A percentile compares a stretch with the other conserved stretches of the same genome.
Conservation (phyloP, 2,113 vertebrate genomes). For the Antechinus stuartii region DNA sequence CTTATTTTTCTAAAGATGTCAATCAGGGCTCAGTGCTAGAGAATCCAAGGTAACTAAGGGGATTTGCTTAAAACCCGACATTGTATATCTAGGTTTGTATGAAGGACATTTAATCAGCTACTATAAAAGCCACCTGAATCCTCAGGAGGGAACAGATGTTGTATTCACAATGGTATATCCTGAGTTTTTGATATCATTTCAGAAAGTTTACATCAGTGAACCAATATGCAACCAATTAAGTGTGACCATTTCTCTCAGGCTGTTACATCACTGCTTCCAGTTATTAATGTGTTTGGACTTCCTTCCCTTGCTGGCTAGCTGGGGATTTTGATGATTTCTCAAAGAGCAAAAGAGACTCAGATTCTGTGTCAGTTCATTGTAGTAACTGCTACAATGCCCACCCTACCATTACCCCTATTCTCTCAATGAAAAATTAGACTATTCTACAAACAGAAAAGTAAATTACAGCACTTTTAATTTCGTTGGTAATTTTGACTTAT, state of each 20-base stretch:
- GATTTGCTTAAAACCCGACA: background rate
- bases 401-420: background rate
- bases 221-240: accelerated
- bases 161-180: background rate
- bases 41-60: background rate
- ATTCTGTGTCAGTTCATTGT: background rate
- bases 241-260: background rate
- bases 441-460: background rate
- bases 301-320: background rate
- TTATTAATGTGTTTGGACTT: background rate
- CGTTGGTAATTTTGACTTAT: background rate
- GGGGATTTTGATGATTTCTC: background rate
- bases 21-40: background rate
- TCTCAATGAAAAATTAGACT: background rate
- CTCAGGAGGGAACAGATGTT: background rate
- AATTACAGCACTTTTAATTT: background rate
- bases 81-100: background rate
- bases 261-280: accelerated
- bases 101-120: background rate
- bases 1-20: background rate
- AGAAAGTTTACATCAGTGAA: accelerated
- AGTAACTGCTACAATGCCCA: background rate
- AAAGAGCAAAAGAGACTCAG: background rate
- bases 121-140: background rate
- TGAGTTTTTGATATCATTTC: background rate